Evolutionary conservation across 1,140 invertebrate genomes (phyloP), one percentile per base, ranked within the genome.

Genomic region (Trichonephila clavata): DNA sequence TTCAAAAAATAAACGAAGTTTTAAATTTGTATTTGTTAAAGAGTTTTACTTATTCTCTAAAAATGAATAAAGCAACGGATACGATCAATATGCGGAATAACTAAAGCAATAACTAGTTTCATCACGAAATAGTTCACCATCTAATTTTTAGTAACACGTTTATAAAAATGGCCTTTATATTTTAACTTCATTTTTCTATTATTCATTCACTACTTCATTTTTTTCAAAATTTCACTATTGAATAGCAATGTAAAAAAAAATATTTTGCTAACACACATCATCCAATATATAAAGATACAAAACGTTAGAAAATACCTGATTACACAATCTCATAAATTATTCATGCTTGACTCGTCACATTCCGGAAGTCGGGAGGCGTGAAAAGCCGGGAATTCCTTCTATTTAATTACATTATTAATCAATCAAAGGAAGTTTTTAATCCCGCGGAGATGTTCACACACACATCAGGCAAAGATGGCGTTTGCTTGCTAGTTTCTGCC

Each of bases 331-430:
- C 50, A 84, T 84, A 27, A 57, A 84, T 84, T 84, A 84, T 84
- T 84, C 83, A 84, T 60, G 21, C 83, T 57, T 24, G 10, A 84
- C 39, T 84, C 83, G 50, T 59, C 83, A 84, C 83, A 13, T 60
- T 27, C n/a, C 50, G 10, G 20, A 24, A 84, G 83, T 84, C 32
- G 27, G 50, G 71, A 77, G 24, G 83, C 18, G 83, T 24, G 71
- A 32, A 57, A 50, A 32, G 80, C 39, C 57, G 20, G 2, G 50
- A 57, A 84, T 84, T n/a, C 83, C 50, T 59, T 84, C 57, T 84
- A 84, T 59, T 84, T 84, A 84, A 84, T 84, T 84, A 84, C 83
- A 84, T 84, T 84, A 84, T 84, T 84, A 84, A 84, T 84, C 83
- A 84, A 84, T 84, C 83, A 84, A 50, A 32, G 83, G 21, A 57